Base-by-base conservation (phyloP, 1,140 invertebrate species). In the Meloidogyne floridensis region DNA sequence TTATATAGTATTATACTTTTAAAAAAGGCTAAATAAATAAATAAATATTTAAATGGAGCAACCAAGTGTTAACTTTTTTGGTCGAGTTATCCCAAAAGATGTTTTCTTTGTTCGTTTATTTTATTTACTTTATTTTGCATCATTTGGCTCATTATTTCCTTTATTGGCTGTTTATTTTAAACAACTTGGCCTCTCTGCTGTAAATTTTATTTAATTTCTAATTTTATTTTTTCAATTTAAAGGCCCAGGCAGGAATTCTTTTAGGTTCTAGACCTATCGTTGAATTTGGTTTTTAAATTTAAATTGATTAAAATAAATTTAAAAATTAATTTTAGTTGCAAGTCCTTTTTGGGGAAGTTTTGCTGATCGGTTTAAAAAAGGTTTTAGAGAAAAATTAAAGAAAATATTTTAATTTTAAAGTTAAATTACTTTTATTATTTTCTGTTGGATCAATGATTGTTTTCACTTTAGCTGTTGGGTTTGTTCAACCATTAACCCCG, bases 101-200 rank as follows among this genome's bases (percentile, higher is more conserved):
- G 92, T 98, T 72, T 92, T 97, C 77, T 94, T 95, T 5, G 95
- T 96, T 75, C 97, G 97, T 91, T 94, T 94, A 1, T 99, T 99
- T 91, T 99, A 99, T 91, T 98, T 99, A 91, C 98, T 98, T 92
- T 99, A 98, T 91, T 99, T 98, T 90, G 96, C 97, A 2, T 97
- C 97, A 1, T 99, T 99, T 87, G 97, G 97, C 7, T 98, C 96
- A 0, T 92, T 99, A 0, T 98, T 98, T 90, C 97, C 97, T 0
- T 91, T 99, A 47, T 95, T 99, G 94, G 97, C 95, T 32, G 95
- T 99, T 32, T 99, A 98, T 91, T 99, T 99, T 92, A 98, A 94
- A 86, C 87, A 88, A 78, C 20, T 93, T 97, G 0, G 91, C 72
- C 83, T 88, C 77, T 86, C 87, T 11, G 94, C 96, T 83, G 77